Conservation (phyloP, 2,888 invertebrate species). For the Euplagia quadripunctaria region DNA sequence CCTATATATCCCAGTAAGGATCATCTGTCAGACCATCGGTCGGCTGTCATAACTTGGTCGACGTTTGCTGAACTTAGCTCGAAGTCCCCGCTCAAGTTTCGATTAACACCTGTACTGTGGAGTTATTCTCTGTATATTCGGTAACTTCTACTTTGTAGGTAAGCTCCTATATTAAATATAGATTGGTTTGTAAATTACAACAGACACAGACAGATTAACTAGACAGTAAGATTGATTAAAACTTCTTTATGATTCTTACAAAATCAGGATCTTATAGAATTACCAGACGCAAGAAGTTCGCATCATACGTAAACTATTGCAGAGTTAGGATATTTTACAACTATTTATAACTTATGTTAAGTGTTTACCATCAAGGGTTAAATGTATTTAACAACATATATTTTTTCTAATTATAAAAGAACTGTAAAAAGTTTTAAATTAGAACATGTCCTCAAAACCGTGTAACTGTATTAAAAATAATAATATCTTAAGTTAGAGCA, state of each 20-base stretch:
- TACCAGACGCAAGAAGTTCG: too few relatives aligned
- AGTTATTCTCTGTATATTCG: slow-evolving; percentile 18
- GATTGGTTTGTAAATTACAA: too few relatives aligned
- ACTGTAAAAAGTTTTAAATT: neutral
- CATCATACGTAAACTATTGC: too few relatives aligned
- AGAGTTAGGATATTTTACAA: too few relatives aligned
- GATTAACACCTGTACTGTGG: slow-evolving; percentile 68
- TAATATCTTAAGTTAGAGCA: slow-evolving; percentile 45
- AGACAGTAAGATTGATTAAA: neutral
- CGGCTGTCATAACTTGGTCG: slow-evolving; percentile 46
- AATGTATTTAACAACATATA: too few relatives aligned
- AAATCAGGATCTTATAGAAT: neutral
- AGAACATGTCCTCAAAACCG: neutral
- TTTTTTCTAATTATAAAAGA: neutral
- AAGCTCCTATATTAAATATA: neutral
- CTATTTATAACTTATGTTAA: too few relatives aligned
- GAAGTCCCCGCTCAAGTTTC: slow-evolving; percentile 44
- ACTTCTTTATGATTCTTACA: neutral
- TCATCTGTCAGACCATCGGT: slow-evolving; percentile 49
- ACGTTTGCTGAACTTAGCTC: slow-evolving; percentile 38
- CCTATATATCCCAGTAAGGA: slow-evolving; percentile 18
- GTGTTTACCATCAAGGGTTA: too few relatives aligned
- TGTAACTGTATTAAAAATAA: slow-evolving; percentile 30
- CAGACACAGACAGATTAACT: too few relatives aligned
- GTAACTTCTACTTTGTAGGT: slow-evolving; percentile 7